Base-by-base conservation (phyloP, 2,888 invertebrate species). In the Lathronympha strigana region DNA sequence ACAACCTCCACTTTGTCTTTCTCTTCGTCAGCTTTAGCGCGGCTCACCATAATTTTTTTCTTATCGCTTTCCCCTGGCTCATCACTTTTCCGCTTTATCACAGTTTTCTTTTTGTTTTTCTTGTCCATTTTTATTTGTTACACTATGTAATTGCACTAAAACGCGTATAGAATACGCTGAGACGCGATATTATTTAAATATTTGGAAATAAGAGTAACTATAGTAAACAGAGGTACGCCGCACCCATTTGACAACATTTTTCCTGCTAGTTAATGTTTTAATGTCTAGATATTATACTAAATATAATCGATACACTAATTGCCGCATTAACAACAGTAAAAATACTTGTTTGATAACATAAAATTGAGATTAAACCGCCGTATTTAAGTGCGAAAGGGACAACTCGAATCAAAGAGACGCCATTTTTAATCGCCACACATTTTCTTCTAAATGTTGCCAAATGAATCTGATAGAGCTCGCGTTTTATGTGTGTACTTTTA, bases 101-200 rank as follows among this genome's bases (percentile, higher is more conserved):
- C 92, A 75, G 87, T 87, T 81, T 88, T 92, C 81, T 92, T 92
- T 75, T 90, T 91, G 71, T 74, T 90, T 82, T 92, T 92, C 80
- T 92, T 92, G 84, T 92, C 92, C 92, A 92, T 92, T 84, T 89
- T 90, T 79, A 74, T 75, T 78, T 75, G 76, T 75, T 77, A 70
- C 67, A 74, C 71, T 63, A 53, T 68, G 67, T 68, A 64, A 55
- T 57, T 70, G 70, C 74, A 76, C 77, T 78, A 77, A 61, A 77
- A 76, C 67, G 72, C 73, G 71, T 72, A 72, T 66, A 66, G 69
- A 70, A 72, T 61, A 68, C 69, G 66, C 63, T 67, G 68, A n/a
- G 70, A 70, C 60, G 70, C 69, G 40, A 67, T 68, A 64, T 64
- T 73, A 61, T 62, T 63, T 43, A 71, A 67, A 73, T 73, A 73